phyloP scores from a whole-genome alignment of 2,113 vertebrate species.

The Meleagris gallopavo region DNA sequence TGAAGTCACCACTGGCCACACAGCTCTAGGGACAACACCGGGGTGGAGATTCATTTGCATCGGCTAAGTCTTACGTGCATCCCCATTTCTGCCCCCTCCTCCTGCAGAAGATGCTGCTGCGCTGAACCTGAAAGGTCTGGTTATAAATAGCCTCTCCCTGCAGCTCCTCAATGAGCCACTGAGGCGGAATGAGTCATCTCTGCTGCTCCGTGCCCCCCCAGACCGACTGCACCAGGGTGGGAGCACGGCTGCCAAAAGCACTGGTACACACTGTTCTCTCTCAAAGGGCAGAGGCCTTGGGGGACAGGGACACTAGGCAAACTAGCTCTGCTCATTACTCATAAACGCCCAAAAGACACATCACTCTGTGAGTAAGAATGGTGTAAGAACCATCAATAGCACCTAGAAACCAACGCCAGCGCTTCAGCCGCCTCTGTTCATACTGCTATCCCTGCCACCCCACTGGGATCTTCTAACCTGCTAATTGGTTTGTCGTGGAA shows the following conservation, averaged over 20 bases:
- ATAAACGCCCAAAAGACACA: background rate
- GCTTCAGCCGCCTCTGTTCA: background rate
- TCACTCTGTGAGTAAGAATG: background rate
- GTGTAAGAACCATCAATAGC: background rate
- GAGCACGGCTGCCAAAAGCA: slow-evolving; percentile 46
- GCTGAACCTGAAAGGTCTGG: slow-evolving; percentile 73
- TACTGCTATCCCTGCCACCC: background rate
- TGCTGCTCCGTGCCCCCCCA: slow-evolving; percentile 47
- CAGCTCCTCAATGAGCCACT: slow-evolving; percentile 70
- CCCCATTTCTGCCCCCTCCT: background rate
- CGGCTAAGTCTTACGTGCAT: background rate
- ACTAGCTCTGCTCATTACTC: slow-evolving; percentile 3
- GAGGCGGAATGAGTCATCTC: slow-evolving; percentile 72
- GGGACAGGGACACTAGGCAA: slow-evolving; percentile 37
- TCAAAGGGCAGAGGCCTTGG: slow-evolving; percentile 57
- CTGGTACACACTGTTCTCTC: slow-evolving; percentile 50
- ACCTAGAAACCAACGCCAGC: background rate
- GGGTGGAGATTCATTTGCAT: background rate
- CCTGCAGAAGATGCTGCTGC: slow-evolving; percentile 59
- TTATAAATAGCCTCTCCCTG: slow-evolving; percentile 74
- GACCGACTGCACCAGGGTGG: slow-evolving; percentile 44
- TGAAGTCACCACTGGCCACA: background rate
- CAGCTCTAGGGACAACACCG: background rate
- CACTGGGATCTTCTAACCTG: background rate
- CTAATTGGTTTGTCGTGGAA: background rate